Evolutionary conservation across 1,140 invertebrate genomes (phyloP).

Genomic region (Drosophila miranda): DNA sequence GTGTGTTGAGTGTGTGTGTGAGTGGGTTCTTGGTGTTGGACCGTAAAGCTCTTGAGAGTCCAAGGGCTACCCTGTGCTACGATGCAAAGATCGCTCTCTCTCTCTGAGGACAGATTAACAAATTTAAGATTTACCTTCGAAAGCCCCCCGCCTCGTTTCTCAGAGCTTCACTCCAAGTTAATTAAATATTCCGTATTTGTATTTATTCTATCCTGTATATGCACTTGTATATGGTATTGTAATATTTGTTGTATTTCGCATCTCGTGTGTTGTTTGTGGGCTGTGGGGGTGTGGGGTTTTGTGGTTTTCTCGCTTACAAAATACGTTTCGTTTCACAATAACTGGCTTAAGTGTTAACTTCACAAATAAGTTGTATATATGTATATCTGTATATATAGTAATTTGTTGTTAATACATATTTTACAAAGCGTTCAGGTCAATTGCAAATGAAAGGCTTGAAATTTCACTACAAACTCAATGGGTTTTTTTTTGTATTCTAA

Average conservation of each 20-base stretch:
- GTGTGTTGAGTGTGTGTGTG: conserved; percentile 23
- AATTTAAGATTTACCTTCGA: conserved; percentile 10
- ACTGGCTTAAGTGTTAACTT: conserved; percentile 55
- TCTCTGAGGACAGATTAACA: neutral
- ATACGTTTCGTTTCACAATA: conserved; percentile 59
- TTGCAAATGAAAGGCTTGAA: conserved; percentile 58
- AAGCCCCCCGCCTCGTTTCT: neutral
- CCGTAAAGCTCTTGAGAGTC: conserved; percentile 12
- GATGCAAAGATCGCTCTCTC: conserved; percentile 15
- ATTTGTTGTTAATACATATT: conserved; percentile 19
- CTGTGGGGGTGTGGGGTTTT: no score
- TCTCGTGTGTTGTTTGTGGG: neutral
- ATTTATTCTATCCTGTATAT: conserved; percentile 42
- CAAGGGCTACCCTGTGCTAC: conserved; percentile 30
- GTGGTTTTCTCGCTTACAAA: conserved; percentile 41
- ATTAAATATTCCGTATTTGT: conserved; percentile 20
- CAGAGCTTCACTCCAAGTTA: conserved; percentile 23
- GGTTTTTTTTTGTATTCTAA: conserved; percentile 11
- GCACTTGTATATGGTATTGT: conserved; percentile 42
- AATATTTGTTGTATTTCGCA: conserved; percentile 35
- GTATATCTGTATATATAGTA: conserved; percentile 34
- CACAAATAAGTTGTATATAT: conserved; percentile 44
- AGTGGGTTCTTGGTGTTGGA: conserved; percentile 22
- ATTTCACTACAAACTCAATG: conserved; percentile 54
- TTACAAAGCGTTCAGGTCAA: conserved; percentile 74